Percentiles rank a stretch among this genome's conserved stretches.
Conservation (phyloP, 92 coral and sea anemone species). For the Epizoanthus rinbou region DNA sequence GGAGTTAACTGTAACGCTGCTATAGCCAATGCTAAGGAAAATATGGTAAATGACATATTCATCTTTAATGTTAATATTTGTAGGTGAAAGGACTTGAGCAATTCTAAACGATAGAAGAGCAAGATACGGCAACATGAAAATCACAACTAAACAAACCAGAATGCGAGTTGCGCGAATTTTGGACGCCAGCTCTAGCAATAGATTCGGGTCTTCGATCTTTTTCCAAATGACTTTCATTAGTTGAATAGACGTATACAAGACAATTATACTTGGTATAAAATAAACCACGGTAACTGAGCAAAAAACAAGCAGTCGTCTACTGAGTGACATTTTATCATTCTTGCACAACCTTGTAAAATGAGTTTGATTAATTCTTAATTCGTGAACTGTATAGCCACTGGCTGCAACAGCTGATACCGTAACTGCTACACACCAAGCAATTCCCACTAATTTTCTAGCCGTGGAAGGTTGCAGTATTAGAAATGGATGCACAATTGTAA, state of each 20-base stretch:
- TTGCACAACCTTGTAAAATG: slow-evolving; percentile 8
- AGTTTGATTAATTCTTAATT: background rate
- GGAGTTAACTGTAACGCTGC: too few species aligned
- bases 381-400: slow-evolving; percentile 4
- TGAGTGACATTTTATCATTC: background rate
- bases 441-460: slow-evolving; percentile 3
- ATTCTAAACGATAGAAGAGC: slow-evolving; percentile 8
- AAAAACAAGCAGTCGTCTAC: background rate
- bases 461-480: background rate
- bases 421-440: slow-evolving; percentile 21
- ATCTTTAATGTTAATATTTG: background rate
- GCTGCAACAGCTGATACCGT: background rate
- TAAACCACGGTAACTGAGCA: background rate
- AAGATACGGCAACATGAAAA: slow-evolving; percentile 6
- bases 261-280: slow-evolving; percentile 3
- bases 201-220: slow-evolving; percentile 3
- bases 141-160: background rate
- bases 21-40: too few species aligned
- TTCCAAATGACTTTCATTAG: slow-evolving; percentile 16
- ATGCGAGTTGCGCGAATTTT: slow-evolving; percentile 22
- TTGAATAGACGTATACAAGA: slow-evolving; percentile 4
- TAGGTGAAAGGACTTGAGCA: background rate
- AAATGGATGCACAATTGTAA: slow-evolving; percentile 14
- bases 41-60: too few species aligned
- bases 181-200: slow-evolving; percentile 11